Evolutionary conservation across 2,113 vertebrate species (phyloP).

Genomic region (Neomonachus schauinslandi): DNA sequence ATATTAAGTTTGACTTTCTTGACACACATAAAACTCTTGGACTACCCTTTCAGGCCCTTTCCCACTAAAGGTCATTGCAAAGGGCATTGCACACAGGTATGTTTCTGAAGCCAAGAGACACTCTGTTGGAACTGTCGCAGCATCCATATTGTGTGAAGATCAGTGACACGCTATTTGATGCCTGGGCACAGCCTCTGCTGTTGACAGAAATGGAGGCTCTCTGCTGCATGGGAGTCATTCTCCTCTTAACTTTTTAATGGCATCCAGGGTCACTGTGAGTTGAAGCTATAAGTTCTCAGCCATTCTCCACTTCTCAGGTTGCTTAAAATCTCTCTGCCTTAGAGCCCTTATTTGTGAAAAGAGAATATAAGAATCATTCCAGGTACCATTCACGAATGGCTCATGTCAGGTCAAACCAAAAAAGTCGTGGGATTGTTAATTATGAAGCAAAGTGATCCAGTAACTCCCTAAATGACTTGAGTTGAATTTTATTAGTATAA

Average conservation of each 20-base stretch:
- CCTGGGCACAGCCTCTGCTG: neutral
- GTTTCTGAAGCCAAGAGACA: neutral
- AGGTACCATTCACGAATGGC: neutral
- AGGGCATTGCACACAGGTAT: neutral
- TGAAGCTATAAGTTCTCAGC: neutral
- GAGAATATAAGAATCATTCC: neutral
- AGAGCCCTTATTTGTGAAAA: neutral
- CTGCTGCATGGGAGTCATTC: neutral
- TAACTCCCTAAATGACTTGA: neutral
- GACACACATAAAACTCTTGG: neutral
- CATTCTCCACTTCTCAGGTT: neutral
- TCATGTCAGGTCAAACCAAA: neutral
- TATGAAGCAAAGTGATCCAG: neutral
- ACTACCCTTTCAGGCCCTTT: neutral
- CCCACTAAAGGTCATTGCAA: neutral
- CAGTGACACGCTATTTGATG: fast-evolving
- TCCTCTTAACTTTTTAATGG: neutral
- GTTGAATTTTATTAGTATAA: constrained; percentile 12
- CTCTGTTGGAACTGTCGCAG: neutral
- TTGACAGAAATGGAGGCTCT: neutral
- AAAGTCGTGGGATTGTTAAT: neutral
- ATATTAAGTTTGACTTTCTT: neutral
- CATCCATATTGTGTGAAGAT: no score
- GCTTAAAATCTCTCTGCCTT: neutral
- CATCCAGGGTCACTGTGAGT: neutral